Percentiles rank a stretch among this genome's conserved stretches.
Conservation (phyloP, 2,888 invertebrate genomes). For the Lymantria monacha region DNA sequence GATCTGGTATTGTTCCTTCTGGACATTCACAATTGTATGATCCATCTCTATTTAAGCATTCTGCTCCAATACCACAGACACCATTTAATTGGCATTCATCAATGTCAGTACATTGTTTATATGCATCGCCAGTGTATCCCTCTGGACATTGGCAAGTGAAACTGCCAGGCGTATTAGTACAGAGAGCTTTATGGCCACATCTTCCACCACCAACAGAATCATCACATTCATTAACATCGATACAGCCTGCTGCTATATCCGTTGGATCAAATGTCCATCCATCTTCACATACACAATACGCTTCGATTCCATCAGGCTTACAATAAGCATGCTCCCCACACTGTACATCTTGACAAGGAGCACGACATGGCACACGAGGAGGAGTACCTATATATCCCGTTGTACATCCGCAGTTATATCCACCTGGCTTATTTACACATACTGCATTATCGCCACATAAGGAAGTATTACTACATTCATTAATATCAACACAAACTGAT, state of each 20-base stretch:
- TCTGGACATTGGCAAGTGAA: slow-evolving; percentile 91
- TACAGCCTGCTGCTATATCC: slow-evolving; percentile 94
- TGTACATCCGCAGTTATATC: slow-evolving; percentile 91
- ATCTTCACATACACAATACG: slow-evolving; percentile 95
- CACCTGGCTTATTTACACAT: slow-evolving; percentile 91
- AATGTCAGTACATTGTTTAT: slow-evolving; percentile 90
- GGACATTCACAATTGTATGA: slow-evolving; percentile 91
- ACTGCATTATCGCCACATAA: slow-evolving; percentile 88
- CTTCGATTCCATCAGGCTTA: slow-evolving; percentile 93
- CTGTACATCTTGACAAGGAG: slow-evolving; percentile 95
- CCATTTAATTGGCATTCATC: slow-evolving; percentile 89
- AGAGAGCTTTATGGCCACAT: slow-evolving; percentile 92
- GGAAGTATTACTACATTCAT: slow-evolving; percentile 86
- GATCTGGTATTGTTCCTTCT: slow-evolving; percentile 90
- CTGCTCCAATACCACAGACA: slow-evolving; percentile 90
- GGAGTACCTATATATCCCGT: slow-evolving; percentile 92
- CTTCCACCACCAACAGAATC: slow-evolving; percentile 88
- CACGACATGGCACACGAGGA: slow-evolving; percentile 90
- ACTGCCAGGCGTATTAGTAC: slow-evolving; percentile 90
- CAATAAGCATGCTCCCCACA: slow-evolving; percentile 95
- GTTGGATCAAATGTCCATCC: slow-evolving; percentile 96
- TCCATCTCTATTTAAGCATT: slow-evolving; percentile 90
- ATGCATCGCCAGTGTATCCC: slow-evolving; percentile 93
- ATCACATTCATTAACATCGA: slow-evolving; percentile 96
- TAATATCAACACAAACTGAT: slow-evolving; percentile 89